Base-by-base conservation (phyloP, 2,888 invertebrate species). In the Ligdia adustata region DNA sequence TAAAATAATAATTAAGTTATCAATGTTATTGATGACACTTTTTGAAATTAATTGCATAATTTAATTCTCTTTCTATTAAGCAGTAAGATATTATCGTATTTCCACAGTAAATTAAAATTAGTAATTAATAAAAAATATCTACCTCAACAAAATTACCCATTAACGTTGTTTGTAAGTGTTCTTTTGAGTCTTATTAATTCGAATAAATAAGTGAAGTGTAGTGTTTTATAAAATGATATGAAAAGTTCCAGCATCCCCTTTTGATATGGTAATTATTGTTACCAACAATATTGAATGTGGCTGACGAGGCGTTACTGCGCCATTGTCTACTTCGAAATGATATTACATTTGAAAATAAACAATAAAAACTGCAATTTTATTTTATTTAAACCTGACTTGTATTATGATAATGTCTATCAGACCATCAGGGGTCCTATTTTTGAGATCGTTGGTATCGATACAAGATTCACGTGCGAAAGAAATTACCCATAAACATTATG, bases 251-350 rank as follows among this genome's bases (percentile, higher is more conserved):
- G 70, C 72, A 79, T 75, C 75, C 81, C 80, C 72, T 89, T 89
- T 89, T 89, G 86, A 89, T 89, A 88, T 77, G 87, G 88, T 85
- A 85, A 89, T 71, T 88, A 86, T 89, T 88, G 85, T 89, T 87
- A 84, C 88, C 79, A 72, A 68, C 49, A 61, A 69, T 88, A 82
- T 89, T 89, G 88, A 87, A 86, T 84, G 82, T 68, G 83, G 69
- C 66, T 60, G 71, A 68, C 62, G 71, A 65, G 65, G 69, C 76
- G 83, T 80, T 82, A 71, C 72, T 67, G 67, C 57, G 82, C 80
- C 79, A 75, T 75, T 81, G 85, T 76, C 72, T 76, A 69, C 69
- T 77, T 80, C 75, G 80, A 82, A 79, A 78, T 65, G 81, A 80
- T 77, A 82, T 78, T 77, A 82, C 77, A 80, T 73, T 78, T 80